These are phyloP conservation scores for Hymenochirus boettgeri DNA, from an alignment of 2,113 vertebrate genomes.

Conservation along the genomic window DNA sequence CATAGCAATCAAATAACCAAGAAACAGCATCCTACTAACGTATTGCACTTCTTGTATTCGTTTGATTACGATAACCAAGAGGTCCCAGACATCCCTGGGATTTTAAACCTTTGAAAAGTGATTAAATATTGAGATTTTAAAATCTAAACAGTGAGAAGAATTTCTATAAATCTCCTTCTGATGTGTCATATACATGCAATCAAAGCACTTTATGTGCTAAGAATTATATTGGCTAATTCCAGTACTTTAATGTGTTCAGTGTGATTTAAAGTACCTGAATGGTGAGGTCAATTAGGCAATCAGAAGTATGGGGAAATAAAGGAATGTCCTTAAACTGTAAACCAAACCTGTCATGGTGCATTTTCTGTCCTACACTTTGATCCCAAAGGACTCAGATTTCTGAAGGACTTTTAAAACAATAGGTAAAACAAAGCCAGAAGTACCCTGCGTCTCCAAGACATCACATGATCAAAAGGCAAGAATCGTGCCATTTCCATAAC, in stretches of 20 bases:
- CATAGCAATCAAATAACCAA: too few relatives aligned
- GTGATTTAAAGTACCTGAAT: conserved; percentile 3
- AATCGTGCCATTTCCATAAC: conserved; percentile 81
- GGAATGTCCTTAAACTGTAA: conserved; percentile 34
- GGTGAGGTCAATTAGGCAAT: conserved; percentile 4
- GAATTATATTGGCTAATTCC: not conserved
- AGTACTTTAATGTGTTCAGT: not conserved
- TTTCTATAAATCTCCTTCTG: conserved; percentile 1
- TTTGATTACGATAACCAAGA: too few relatives aligned
- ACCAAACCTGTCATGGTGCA: conserved; percentile 52
- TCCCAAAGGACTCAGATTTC: conserved; percentile 58
- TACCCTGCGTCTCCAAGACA: conserved; percentile 75
- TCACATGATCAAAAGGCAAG: conserved; percentile 76
- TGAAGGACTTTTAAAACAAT: conserved; percentile 69
- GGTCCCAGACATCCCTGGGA: too few relatives aligned
- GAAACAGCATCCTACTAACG: too few relatives aligned
- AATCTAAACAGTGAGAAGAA: too few relatives aligned
- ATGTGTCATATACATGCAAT: not conserved
- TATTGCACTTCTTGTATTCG: too few relatives aligned
- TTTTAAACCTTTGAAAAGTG: too few relatives aligned
- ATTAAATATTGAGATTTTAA: too few relatives aligned
- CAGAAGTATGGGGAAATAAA: not conserved
- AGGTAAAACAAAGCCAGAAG: conserved; percentile 77
- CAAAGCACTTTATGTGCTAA: not conserved
- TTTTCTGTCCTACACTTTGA: conserved; percentile 58